phyloP scores from a whole-genome alignment of 2,113 vertebrate species.

The Dolichallabes microphthalmus region DNA sequence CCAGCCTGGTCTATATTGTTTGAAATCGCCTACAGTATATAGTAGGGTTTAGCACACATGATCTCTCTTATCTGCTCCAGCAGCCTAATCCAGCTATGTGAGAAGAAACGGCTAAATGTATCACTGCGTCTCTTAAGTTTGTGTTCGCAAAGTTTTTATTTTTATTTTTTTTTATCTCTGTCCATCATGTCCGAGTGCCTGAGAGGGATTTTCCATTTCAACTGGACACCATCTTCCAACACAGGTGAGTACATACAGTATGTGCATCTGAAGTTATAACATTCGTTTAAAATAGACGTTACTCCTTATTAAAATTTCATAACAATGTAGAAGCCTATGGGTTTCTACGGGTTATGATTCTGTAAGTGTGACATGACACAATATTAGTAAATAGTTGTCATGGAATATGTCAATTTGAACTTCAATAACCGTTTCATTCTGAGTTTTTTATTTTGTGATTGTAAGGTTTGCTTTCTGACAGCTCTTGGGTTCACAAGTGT shows the following conservation, averaged over 20 bases:
- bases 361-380: neutral
- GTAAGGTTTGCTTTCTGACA: neutral
- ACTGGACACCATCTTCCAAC: conserved; percentile 72
- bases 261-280: neutral
- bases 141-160: conserved; percentile 16
- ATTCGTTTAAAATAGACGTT: neutral
- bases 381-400: neutral
- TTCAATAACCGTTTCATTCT: neutral
- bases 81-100: neutral
- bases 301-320: neutral
- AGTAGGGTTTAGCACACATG: neutral
- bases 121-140: conserved; percentile 19
- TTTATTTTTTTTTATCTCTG: conserved; percentile 25
- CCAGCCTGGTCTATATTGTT: neutral
- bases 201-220: conserved; percentile 75
- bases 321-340: neutral
- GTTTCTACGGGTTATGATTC: neutral
- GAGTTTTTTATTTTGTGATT: neutral
- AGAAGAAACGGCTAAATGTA: neutral
- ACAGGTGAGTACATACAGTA: conserved; percentile 65
- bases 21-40: neutral
- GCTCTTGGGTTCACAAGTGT: neutral
- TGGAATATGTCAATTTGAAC: too few relatives aligned
- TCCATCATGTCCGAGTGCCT: conserved; percentile 79
- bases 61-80: neutral